phyloP scores from a whole-genome alignment of 2,797 vertebrate species.

The Danio aesculapii region DNA sequence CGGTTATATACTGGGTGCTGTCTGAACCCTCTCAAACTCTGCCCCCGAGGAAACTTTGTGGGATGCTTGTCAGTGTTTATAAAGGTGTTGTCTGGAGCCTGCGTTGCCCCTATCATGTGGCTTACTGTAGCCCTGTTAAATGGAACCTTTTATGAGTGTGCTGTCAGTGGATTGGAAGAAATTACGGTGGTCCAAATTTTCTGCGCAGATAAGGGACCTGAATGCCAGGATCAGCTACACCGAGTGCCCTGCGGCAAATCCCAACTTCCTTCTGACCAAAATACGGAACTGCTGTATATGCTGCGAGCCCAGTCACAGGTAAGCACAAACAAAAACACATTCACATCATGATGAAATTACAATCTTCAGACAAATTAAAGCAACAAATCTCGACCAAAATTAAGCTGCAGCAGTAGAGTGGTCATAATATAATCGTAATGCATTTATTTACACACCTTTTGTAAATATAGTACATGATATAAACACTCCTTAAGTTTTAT shows the following conservation, averaged over 20 bases:
- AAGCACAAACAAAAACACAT: slow-evolving; percentile 54
- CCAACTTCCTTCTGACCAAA: slow-evolving; percentile 75
- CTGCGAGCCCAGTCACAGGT: slow-evolving; percentile 95
- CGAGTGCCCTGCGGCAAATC: slow-evolving; percentile 84
- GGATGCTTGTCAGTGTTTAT: slow-evolving; percentile 75
- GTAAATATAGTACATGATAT: no score
- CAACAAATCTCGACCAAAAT: no score
- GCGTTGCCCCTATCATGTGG: slow-evolving; percentile 92
- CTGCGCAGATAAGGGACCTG: slow-evolving; percentile 82
- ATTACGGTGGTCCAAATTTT: slow-evolving; percentile 77
- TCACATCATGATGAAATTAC: no score
- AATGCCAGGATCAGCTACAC: slow-evolving; percentile 82
- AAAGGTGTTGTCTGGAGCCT: slow-evolving; percentile 80
- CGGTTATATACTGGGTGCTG: slow-evolving; percentile 92
- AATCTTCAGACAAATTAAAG: no score
- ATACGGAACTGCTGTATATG: slow-evolving; percentile 84
- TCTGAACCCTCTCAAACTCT: slow-evolving; percentile 85
- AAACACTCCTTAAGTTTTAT: no score
- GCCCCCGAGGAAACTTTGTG: slow-evolving; percentile 77
- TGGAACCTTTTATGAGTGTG: slow-evolving; percentile 92
- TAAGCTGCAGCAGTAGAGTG: no score
- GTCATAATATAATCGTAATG: no score
- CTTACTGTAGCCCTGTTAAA: slow-evolving; percentile 92
- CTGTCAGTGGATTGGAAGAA: slow-evolving; percentile 86
- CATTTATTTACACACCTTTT: no score